phyloP scores from a whole-genome alignment of 2,113 vertebrate species.

The Platysteira castanea region DNA sequence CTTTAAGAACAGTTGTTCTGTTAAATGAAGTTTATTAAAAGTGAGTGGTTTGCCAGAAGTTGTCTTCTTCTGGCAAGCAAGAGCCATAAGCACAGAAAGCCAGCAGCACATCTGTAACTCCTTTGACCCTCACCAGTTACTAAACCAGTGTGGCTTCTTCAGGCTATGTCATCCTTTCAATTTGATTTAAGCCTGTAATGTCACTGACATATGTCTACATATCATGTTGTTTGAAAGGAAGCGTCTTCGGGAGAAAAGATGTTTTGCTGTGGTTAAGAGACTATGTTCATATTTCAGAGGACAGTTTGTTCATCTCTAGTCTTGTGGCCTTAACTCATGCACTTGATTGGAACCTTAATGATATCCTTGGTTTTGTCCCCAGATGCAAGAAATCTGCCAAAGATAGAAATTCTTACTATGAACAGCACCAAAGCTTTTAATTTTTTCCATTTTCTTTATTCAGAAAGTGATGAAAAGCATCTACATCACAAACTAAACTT shows the following conservation, averaged over 20 bases:
- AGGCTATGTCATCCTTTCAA: conserved; percentile 27
- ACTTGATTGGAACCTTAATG: neutral
- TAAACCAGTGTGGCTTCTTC: neutral
- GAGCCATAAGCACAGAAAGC: neutral
- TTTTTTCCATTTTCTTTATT: neutral
- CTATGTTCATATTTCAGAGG: neutral
- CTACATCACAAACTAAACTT: neutral
- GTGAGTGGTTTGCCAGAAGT: conserved; percentile 41
- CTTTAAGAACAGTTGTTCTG: conserved; percentile 18
- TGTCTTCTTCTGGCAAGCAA: conserved; percentile 9
- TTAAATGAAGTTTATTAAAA: conserved; percentile 44
- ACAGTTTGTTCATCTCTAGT: neutral
- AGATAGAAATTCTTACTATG: neutral
- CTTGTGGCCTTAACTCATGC: neutral
- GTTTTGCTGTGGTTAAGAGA: neutral
- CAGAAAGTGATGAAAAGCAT: neutral
- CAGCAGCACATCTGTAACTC: neutral
- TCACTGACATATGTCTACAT: conserved; percentile 54
- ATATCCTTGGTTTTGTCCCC: neutral
- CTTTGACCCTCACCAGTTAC: conserved; percentile 42
- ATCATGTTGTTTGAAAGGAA: neutral
- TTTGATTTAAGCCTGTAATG: conserved; percentile 36
- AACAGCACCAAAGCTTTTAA: neutral
- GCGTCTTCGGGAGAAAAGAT: neutral
- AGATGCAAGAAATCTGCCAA: neutral